Evolutionary conservation across 1,140 invertebrate species (phyloP).

Genomic region (Drosophila tani): DNA sequence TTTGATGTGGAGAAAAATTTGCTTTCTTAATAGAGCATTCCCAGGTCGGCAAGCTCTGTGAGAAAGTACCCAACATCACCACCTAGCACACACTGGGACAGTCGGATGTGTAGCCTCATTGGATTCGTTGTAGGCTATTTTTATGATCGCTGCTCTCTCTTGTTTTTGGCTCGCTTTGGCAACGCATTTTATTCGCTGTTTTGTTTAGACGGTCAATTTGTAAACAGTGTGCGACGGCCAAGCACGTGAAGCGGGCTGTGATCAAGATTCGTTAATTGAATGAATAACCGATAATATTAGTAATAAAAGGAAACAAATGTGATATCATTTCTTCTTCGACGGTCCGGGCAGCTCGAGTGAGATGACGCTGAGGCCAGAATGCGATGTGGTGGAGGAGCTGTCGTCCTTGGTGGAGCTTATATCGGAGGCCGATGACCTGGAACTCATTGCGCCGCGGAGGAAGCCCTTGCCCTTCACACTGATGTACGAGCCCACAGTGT

Average conservation of each 20-base stretch:
- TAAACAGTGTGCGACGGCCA: slow-evolving; percentile 61
- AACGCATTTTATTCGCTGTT: slow-evolving; percentile 52
- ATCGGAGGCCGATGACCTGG: slow-evolving; percentile 56
- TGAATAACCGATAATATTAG: slow-evolving; percentile 7
- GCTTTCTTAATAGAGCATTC: slow-evolving; percentile 9
- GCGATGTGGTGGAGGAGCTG: slow-evolving; percentile 25
- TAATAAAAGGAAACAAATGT: not conserved
- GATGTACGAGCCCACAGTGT: slow-evolving; percentile 37
- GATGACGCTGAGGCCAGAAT: slow-evolving; percentile 55
- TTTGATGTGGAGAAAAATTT: not conserved
- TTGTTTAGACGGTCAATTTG: slow-evolving; percentile 57
- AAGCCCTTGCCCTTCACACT: slow-evolving; percentile 49
- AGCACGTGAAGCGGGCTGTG: slow-evolving; percentile 45
- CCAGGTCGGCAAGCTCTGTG: not conserved
- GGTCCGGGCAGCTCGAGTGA: slow-evolving; percentile 62
- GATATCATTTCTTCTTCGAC: slow-evolving; percentile 45
- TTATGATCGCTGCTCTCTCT: slow-evolving; percentile 34
- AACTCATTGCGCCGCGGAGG: slow-evolving; percentile 26
- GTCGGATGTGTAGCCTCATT: slow-evolving; percentile 13
- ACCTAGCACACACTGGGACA: slow-evolving; percentile 7
- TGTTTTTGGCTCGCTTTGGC: slow-evolving; percentile 13
- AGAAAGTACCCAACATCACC: not conserved
- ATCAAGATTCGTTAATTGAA: slow-evolving; percentile 1
- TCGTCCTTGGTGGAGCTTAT: slow-evolving; percentile 55
- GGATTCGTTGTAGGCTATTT: slow-evolving; percentile 51